A percentile compares a stretch with the other conserved stretches of the same genome.
These are phyloP conservation scores for Homarus americanus DNA, from an alignment of 1,140 invertebrate genomes.

Conservation along the genomic window DNA sequence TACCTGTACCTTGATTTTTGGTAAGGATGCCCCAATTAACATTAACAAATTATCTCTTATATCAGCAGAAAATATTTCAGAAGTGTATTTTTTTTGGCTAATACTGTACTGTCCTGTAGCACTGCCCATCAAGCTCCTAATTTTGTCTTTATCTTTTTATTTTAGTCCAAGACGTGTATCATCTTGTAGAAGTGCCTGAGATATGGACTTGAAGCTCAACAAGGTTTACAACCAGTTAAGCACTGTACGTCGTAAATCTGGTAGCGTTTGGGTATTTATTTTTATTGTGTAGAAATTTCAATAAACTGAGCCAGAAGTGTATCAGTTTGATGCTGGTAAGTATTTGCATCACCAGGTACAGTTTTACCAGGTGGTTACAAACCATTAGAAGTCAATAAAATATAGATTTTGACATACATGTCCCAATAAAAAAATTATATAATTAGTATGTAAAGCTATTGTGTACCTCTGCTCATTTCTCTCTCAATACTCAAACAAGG, in stretches of 20 bases:
- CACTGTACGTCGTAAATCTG: not conserved
- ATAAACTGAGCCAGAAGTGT: not conserved
- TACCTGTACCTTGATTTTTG: not conserved
- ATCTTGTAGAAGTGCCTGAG: not conserved
- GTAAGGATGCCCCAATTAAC: not conserved
- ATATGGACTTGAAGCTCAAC: not conserved
- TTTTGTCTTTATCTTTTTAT: not conserved
- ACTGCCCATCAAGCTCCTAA: too few species aligned
- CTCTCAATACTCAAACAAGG: not conserved
- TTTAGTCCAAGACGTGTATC: not conserved
- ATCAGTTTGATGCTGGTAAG: not conserved
- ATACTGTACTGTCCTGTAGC: too few species aligned
- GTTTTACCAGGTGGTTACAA: not conserved
- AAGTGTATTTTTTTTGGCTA: not conserved
- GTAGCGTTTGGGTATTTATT: not conserved
- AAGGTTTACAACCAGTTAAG: not conserved
- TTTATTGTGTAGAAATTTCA: not conserved
- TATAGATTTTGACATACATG: not conserved
- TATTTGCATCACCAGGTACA: not conserved
- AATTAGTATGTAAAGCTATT: not conserved
- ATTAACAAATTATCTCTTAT: not conserved
- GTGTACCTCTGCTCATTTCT: too few species aligned
- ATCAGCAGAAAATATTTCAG: not conserved
- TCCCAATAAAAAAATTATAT: not conserved
- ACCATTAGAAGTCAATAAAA: not conserved